Evolutionary conservation across 2,888 invertebrate genomes (phyloP), one percentile per base, ranked within the genome.

Genomic region (Rhingia campestris): DNA sequence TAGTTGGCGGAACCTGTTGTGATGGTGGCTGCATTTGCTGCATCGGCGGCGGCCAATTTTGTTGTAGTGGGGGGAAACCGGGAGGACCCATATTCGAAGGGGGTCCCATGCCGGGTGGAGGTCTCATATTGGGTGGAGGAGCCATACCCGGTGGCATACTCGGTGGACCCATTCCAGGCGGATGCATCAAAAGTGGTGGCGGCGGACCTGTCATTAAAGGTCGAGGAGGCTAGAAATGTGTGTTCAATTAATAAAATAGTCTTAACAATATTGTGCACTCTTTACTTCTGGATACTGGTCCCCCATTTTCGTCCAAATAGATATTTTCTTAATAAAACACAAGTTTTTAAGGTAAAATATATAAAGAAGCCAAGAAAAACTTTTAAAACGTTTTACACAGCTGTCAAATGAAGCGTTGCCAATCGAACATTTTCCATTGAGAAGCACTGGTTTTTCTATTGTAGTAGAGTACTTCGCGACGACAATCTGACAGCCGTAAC

Each of bases 271-370:
- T 61, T 37, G 30, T 30, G 7, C 6, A 6, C 0, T 4, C 87
- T 87, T 86, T 86, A 90, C 90, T 72, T 90, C 90, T 12, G 87
- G 86, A 67, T 87, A 87, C 86, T 89, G 90, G 69, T 90, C 90
- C 45, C 87, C 88, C 90, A 90, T 90, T 72, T 35, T 41, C 12
- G 10, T 22, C 12, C 7, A 43, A 53, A n/a, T 64, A 54, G 32
- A 33, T 58, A 67, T 22, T 33, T 41, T 41, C n/a, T 10, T 6
- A 30, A 30, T 59, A 37, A 43, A 32, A 33, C 45, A 54, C 63
- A 51, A 22, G 61, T 58, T 45, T 43, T 43, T 39, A 10, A n/a
- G 4, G 4, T 5, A 30, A 12, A 35, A 37, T 14, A 47, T 30
- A 58, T 49, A 61, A 56, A 12, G 51, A 33, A 67, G 69, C 47